phyloP scores from a whole-genome alignment of 2,888 invertebrate species.

The Oxystoma pomonae region DNA sequence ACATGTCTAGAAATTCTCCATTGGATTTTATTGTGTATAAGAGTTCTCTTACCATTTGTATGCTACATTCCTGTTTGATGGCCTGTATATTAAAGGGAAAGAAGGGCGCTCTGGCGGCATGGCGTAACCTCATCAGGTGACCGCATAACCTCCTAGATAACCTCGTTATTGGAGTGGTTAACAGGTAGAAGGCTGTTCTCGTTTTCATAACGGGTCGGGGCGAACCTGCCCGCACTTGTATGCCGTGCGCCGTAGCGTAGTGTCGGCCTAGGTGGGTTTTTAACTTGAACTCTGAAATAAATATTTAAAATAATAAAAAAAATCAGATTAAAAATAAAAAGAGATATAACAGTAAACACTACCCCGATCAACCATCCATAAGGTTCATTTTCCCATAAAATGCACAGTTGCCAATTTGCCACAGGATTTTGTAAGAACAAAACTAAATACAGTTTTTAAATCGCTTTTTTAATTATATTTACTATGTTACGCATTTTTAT shows the following conservation, averaged over 20 bases:
- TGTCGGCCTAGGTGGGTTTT: constrained; percentile 93
- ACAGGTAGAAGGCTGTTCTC: constrained; percentile 91
- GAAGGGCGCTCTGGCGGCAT: constrained; percentile 85
- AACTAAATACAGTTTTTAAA: too few species aligned
- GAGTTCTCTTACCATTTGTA: constrained; percentile 52
- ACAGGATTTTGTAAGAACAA: too few species aligned
- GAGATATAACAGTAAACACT: too few species aligned
- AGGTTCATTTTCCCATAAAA: too few species aligned
- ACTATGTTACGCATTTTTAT: too few species aligned
- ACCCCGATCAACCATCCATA: too few species aligned
- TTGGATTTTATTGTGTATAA: too few species aligned
- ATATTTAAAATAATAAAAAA: background rate
- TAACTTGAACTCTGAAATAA: constrained; percentile 77
- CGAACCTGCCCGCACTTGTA: constrained; percentile 68
- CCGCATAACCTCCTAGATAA: constrained; percentile 84
- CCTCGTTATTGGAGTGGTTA: constrained; percentile 86
- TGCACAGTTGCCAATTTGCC: too few species aligned
- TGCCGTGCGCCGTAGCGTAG: constrained; percentile 88
- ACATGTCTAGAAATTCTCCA: too few species aligned
- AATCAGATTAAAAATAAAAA: background rate
- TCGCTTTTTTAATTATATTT: too few species aligned
- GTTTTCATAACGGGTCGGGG: constrained; percentile 96
- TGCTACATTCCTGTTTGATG: constrained; percentile 77
- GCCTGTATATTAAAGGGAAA: constrained; percentile 72
- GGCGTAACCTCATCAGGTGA: constrained; percentile 75